Percentiles rank a stretch among this genome's conserved stretches.
Conservation (phyloP, 2,888 invertebrate species). For the Spisula solida region DNA sequence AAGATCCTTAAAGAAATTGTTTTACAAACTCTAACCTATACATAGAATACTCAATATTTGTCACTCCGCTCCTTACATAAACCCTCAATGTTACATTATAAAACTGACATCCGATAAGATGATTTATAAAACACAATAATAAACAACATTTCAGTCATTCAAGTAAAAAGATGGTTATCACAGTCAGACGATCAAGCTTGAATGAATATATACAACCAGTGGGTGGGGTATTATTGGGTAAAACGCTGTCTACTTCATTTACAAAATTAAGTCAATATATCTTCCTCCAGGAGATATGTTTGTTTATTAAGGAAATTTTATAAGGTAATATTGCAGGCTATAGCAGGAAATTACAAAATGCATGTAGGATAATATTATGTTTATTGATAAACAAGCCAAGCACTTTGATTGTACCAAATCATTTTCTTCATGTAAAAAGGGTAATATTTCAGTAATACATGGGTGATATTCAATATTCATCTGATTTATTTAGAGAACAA, state of each 20-base stretch:
- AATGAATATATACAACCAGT: neutral
- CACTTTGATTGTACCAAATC: too few relatives aligned
- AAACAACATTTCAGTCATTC: neutral
- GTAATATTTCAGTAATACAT: too few relatives aligned
- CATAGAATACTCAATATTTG: neutral
- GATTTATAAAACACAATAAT: neutral
- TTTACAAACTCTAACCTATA: neutral
- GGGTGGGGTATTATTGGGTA: neutral
- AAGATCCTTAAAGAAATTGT: too few relatives aligned
- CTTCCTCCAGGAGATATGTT: neutral
- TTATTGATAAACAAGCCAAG: too few relatives aligned
- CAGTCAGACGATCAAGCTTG: neutral
- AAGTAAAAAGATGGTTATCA: slow-evolving; percentile 2
- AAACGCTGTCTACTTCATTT: neutral
- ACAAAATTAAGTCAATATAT: neutral
- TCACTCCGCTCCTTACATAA: neutral
- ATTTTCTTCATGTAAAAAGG: too few relatives aligned
- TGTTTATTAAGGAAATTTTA: slow-evolving; percentile 10
- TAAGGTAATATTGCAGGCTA: neutral
- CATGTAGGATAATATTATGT: neutral
- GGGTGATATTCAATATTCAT: too few relatives aligned
- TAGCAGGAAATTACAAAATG: neutral
- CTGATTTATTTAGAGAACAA: too few relatives aligned
- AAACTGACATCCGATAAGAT: neutral
- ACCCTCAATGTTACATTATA: neutral